A percentile compares a stretch with the other conserved stretches of the same genome.
Conservation (phyloP, 1,140 invertebrate species). For the Chelonus insularis region DNA sequence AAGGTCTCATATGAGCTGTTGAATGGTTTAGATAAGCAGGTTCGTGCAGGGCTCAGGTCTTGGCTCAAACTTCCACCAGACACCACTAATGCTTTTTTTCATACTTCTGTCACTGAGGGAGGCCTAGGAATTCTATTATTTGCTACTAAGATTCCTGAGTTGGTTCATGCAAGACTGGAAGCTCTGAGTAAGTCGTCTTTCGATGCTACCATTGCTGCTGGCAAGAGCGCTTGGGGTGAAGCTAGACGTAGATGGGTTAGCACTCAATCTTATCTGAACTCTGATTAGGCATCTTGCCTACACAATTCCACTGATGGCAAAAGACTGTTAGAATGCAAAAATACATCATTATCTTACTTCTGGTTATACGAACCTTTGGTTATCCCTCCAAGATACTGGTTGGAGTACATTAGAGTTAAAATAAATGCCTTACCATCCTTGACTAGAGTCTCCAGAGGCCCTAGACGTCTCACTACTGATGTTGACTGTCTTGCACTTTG, state of each 20-base stretch:
- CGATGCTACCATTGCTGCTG: background rate
- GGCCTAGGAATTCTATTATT: background rate
- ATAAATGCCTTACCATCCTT: background rate
- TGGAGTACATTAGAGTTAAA: background rate
- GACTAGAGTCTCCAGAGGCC: background rate
- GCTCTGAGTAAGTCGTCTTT: background rate
- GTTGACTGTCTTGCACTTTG: background rate
- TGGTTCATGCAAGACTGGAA: background rate
- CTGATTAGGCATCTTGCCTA: background rate
- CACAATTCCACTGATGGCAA: background rate
- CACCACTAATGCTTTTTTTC: background rate
- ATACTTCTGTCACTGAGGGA: background rate
- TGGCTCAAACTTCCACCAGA: background rate
- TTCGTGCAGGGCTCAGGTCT: background rate
- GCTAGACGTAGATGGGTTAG: background rate
- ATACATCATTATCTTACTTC: conserved; percentile 37
- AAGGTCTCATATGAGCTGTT: background rate
- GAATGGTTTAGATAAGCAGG: background rate
- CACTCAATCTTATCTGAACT: background rate
- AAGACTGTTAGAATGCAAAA: background rate
- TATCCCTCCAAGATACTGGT: background rate
- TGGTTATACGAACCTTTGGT: background rate
- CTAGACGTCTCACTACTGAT: background rate
- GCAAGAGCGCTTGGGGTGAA: background rate
- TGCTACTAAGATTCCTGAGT: background rate